Conservation (phyloP, 2,113 vertebrate species). For the Bos indicus region DNA sequence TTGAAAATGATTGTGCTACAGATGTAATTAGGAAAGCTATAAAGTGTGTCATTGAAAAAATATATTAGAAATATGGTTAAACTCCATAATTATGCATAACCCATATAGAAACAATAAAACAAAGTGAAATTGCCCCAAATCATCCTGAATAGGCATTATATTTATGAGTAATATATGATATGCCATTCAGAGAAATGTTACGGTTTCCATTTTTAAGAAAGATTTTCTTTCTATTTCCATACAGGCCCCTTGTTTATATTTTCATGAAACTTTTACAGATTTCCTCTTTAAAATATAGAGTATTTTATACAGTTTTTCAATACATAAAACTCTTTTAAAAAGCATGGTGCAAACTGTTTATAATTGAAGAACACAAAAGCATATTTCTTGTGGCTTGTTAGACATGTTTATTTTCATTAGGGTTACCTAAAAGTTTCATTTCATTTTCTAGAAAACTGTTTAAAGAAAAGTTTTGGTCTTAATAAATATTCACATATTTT, state of each 20-base stretch:
- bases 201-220: slow-evolving; percentile 13
- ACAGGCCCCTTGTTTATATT: neutral
- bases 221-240: slow-evolving; percentile 17
- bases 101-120: neutral
- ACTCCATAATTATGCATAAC: slow-evolving; percentile 22
- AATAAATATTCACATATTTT: slow-evolving; percentile 15
- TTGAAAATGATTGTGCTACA: slow-evolving; percentile 53
- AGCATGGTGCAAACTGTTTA: slow-evolving; percentile 10
- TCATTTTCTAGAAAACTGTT: neutral
- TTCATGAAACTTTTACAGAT: neutral
- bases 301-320: slow-evolving; percentile 29
- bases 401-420: slow-evolving; percentile 16
- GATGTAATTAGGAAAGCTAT: neutral
- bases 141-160: slow-evolving; percentile 7
- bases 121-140: neutral
- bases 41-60: neutral
- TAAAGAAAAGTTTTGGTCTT: neutral
- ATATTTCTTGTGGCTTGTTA: slow-evolving; percentile 16
- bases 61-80: slow-evolving; percentile 41
- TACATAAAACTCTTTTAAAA: slow-evolving; percentile 6
- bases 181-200: neutral
- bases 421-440: neutral
- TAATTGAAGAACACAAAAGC: slow-evolving; percentile 37
- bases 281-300: slow-evolving; percentile 4
- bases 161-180: slow-evolving; percentile 26